These are phyloP conservation scores for Geococcyx californianus DNA, from an alignment of 2,113 vertebrate species.

Conservation along the genomic window DNA sequence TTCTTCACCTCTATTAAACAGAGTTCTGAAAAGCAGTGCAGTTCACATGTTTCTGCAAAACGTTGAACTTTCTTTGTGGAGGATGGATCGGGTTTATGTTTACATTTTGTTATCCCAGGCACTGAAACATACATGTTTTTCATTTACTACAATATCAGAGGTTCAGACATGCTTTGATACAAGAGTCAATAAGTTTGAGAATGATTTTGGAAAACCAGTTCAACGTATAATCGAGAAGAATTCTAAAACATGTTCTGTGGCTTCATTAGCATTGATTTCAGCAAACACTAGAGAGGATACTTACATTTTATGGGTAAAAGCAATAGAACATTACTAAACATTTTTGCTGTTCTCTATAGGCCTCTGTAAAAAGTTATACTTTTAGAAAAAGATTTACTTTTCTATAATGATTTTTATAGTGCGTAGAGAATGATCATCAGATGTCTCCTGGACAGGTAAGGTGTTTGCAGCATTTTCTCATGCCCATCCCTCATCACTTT, in stretches of 20 bases:
- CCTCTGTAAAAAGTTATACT: background rate
- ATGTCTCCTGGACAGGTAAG: background rate
- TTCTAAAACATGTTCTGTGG: background rate
- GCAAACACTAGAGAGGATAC: background rate
- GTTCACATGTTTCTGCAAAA: background rate
- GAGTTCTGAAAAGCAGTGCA: background rate
- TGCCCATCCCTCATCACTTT: background rate
- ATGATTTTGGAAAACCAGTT: background rate
- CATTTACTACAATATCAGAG: background rate
- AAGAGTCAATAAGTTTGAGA: background rate
- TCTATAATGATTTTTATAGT: background rate
- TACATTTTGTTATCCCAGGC: background rate
- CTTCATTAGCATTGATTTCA: background rate
- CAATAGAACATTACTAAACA: background rate
- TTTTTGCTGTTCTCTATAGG: background rate
- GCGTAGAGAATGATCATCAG: background rate
- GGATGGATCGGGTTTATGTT: background rate
- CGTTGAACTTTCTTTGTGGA: background rate
- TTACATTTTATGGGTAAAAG: background rate
- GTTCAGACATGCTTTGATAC: background rate
- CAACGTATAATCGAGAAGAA: background rate
- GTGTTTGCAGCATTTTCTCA: background rate
- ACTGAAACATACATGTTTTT: background rate
- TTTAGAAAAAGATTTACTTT: background rate
- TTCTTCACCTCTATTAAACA: background rate